phyloP scores from a whole-genome alignment of 2,888 invertebrate species.

The Cerceris rybyensis region DNA sequence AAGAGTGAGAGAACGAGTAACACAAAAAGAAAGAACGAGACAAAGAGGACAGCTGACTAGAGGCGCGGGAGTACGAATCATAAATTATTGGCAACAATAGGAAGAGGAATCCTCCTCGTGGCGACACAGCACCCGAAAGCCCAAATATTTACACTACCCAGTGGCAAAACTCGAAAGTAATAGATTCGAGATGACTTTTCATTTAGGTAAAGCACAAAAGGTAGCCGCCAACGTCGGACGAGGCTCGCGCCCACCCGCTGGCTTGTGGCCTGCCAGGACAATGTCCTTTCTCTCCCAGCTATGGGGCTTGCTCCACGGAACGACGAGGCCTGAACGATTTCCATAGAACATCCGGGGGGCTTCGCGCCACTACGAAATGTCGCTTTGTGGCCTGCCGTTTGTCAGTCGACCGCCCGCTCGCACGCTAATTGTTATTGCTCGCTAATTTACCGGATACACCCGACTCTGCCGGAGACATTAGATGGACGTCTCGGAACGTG shows the following conservation, averaged over 20 bases:
- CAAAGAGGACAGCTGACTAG: constrained; percentile 19
- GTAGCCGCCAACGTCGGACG: constrained; percentile 30
- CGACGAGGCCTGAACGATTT: constrained; percentile 40
- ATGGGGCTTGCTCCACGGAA: constrained; percentile 12
- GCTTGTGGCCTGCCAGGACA: constrained; percentile 54
- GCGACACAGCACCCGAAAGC: constrained; percentile 56
- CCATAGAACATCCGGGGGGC: constrained; percentile 41
- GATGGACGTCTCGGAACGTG: constrained; percentile 8
- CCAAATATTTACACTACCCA: constrained; percentile 72
- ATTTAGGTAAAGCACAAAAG: constrained; percentile 67
- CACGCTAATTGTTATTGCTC: constrained; percentile 66
- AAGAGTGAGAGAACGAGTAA: background rate
- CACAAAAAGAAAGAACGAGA: constrained; percentile 19
- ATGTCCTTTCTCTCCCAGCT: constrained; percentile 56
- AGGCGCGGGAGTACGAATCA: constrained; percentile 59
- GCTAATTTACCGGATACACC: constrained; percentile 57
- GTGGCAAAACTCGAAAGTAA: constrained; percentile 71
- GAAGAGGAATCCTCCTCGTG: constrained; percentile 53
- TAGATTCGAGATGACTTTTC: constrained; percentile 74
- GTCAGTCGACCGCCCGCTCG: constrained; percentile 39
- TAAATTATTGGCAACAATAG: constrained; percentile 71
- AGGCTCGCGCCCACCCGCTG: constrained; percentile 65
- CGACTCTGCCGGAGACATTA: constrained; percentile 8
- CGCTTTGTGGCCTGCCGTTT: constrained; percentile 56
- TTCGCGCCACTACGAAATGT: constrained; percentile 29